These are phyloP conservation scores for Leptothorax acervorum DNA, from an alignment of 2,888 invertebrate genomes.

Conservation along the genomic window DNA sequence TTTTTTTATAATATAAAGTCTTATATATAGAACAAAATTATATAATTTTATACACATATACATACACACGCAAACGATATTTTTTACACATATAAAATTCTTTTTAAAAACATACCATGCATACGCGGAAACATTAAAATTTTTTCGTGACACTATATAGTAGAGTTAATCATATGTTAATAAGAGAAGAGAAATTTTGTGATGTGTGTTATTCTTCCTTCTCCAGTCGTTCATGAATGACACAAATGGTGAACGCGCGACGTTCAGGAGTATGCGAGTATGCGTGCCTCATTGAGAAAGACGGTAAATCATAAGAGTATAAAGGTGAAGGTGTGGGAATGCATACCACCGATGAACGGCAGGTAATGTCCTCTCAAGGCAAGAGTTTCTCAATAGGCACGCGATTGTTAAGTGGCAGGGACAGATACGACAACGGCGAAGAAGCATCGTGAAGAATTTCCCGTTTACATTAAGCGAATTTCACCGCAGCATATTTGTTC, in stretches of 20 bases:
- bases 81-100: not conserved
- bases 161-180: not conserved
- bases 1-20: no score
- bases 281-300: slow-evolving; percentile 43
- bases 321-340: slow-evolving; percentile 60
- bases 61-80: not conserved
- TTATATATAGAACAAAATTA: no score
- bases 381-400: slow-evolving; percentile 66
- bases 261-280: slow-evolving; percentile 42
- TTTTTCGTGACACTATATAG: not conserved
- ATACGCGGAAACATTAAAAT: not conserved
- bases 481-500: slow-evolving; percentile 50
- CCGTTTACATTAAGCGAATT: slow-evolving; percentile 59
- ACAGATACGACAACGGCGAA: slow-evolving; percentile 47
- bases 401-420: slow-evolving; percentile 62
- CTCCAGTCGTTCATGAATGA: slow-evolving; percentile 24
- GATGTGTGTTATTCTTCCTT: slow-evolving; percentile 6
- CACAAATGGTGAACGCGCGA: slow-evolving; percentile 41
- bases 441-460: slow-evolving; percentile 58
- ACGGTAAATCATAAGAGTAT: slow-evolving; percentile 14
- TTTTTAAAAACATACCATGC: not conserved
- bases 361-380: slow-evolving; percentile 58
- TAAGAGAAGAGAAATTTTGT: not conserved
- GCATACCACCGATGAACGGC: slow-evolving; percentile 54
- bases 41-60: no score